Evolutionary conservation across 2,113 vertebrate genomes (phyloP).

Genomic region (Amblyopsis rosae): DNA sequence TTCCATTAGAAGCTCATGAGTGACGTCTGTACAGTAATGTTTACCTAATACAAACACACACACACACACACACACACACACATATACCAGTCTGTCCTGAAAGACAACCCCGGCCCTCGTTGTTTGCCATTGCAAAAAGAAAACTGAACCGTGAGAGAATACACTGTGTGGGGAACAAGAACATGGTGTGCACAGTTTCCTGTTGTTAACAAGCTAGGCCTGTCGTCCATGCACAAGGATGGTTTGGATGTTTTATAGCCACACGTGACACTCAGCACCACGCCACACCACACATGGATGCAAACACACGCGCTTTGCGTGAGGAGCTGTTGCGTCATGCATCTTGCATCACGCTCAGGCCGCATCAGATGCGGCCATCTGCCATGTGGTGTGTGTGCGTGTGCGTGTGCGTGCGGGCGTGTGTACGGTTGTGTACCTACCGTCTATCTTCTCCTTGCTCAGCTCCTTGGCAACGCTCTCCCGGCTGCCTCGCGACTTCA

Average conservation of each 20-base stretch:
- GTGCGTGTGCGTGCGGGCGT: neutral
- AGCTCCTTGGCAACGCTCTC: conserved; percentile 68
- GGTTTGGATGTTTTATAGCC: neutral
- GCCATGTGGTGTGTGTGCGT: neutral
- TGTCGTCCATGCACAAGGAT: neutral
- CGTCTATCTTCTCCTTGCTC: conserved; percentile 67
- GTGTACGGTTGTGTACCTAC: conserved; percentile 54
- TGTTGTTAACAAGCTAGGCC: neutral
- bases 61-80: no score
- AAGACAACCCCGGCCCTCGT: no score
- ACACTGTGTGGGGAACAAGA: no score
- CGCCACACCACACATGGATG: no score
- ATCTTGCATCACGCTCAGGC: neutral
- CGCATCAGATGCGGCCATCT: conserved; percentile 39
- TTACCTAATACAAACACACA: no score
- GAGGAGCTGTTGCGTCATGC: conserved; percentile 55
- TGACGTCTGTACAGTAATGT: no score
- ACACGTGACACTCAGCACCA: neutral
- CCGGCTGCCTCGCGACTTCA: conserved; percentile 73
- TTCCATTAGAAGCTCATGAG: no score
- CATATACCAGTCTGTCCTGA: no score
- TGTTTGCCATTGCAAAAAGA: no score
- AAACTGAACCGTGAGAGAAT: no score
- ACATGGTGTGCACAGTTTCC: neutral
- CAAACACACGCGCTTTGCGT: conserved; percentile 11